A percentile compares a stretch with the other conserved stretches of the same genome.
These are phyloP conservation scores for Aurelia coerulea DNA, from an alignment of 30 jellyfish, hydroid and myxozoan species.

Conservation along the genomic window DNA sequence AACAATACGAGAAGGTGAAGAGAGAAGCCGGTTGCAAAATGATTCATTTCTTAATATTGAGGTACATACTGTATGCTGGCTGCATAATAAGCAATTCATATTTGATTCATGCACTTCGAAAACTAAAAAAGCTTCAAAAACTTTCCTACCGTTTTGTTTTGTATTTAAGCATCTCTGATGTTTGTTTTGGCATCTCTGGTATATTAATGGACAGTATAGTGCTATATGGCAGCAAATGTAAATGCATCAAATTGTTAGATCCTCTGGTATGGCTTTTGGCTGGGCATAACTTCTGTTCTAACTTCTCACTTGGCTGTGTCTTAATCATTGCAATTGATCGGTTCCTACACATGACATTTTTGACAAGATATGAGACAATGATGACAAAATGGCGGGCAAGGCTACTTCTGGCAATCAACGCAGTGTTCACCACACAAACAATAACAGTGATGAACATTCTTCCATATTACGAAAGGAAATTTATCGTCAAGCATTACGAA, in stretches of 20 bases:
- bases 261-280: background rate
- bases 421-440: slow-evolving; percentile 14
- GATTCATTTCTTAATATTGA: no score
- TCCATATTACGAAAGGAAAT: slow-evolving; percentile 14
- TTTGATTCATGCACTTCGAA: slow-evolving; percentile 27
- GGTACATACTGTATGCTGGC: background rate
- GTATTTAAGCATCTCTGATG: slow-evolving; percentile 30
- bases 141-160: slow-evolving; percentile 28
- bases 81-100: background rate
- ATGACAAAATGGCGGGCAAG: slow-evolving; percentile 52
- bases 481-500: background rate
- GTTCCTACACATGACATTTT: slow-evolving; percentile 41
- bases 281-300: slow-evolving; percentile 18
- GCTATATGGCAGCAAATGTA: background rate
- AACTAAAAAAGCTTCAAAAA: background rate
- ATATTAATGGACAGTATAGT: background rate
- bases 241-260: background rate
- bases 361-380: background rate
- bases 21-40: no score
- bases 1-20: background rate
- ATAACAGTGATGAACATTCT: background rate
- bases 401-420: slow-evolving; percentile 11
- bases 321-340: slow-evolving; percentile 54
- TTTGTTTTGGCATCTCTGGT: slow-evolving; percentile 15
- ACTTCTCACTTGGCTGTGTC: slow-evolving; percentile 23